These are phyloP conservation scores for Bhutanitis thaidina DNA, from an alignment of 2,888 invertebrate species.

Conservation along the genomic window DNA sequence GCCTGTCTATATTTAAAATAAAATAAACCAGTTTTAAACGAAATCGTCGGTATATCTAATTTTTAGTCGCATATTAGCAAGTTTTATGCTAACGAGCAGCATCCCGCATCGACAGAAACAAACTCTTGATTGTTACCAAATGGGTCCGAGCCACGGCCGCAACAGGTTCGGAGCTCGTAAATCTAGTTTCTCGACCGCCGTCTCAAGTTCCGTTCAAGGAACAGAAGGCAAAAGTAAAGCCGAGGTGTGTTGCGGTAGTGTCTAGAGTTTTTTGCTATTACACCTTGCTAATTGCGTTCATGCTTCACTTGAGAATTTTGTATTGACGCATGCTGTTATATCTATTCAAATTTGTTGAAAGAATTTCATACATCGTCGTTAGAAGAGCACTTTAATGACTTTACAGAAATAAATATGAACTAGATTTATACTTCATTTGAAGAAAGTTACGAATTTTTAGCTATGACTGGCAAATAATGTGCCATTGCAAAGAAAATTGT, in stretches of 20 bases:
- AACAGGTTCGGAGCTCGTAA: constrained; percentile 44
- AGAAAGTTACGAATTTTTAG: too few species aligned
- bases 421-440: too few species aligned
- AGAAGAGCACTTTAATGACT: too few species aligned
- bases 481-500: too few species aligned
- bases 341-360: too few species aligned
- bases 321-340: background rate
- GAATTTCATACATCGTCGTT: too few species aligned
- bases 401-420: too few species aligned
- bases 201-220: constrained; percentile 49
- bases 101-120: constrained; percentile 12
- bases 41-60: too few species aligned
- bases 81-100: constrained; percentile 2
- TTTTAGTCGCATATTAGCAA: background rate
- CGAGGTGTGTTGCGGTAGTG: constrained; percentile 36
- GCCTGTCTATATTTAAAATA: too few species aligned
- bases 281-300: background rate
- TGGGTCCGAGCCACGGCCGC: constrained; percentile 28
- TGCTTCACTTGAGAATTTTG: background rate
- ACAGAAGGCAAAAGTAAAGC: constrained; percentile 44
- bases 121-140: constrained; percentile 42
- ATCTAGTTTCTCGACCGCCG: constrained; percentile 49
- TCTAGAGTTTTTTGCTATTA: constrained; percentile 20
- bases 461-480: too few species aligned
- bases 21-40: too few species aligned